Conservation (phyloP, 2,113 vertebrate genomes). For the Cephalopterus ornatus region DNA sequence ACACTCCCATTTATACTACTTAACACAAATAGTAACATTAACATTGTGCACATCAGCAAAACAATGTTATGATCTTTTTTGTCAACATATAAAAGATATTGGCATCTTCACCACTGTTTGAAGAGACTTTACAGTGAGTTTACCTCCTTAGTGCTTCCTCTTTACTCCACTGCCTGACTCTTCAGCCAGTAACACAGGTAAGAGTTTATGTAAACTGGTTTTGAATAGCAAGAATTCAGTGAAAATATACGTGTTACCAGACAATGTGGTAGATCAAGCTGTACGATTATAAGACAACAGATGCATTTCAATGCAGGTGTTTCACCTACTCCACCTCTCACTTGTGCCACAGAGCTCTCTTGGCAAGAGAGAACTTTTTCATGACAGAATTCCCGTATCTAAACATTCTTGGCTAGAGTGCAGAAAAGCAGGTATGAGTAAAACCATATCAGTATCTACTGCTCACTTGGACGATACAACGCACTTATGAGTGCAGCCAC, state of each 20-base stretch:
- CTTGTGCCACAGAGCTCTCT: neutral
- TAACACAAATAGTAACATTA: neutral
- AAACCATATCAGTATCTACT: neutral
- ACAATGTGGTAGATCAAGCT: neutral
- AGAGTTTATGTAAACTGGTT: neutral
- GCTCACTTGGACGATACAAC: accelerated
- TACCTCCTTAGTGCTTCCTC: neutral
- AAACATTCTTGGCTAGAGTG: neutral
- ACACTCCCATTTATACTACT: neutral
- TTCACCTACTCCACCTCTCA: neutral
- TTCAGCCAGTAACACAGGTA: neutral
- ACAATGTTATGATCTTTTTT: neutral
- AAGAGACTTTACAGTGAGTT: neutral
- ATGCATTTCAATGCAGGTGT: neutral
- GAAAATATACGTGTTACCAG: accelerated
- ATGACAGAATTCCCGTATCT: neutral
- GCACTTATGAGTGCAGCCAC: neutral
- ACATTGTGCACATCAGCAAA: neutral
- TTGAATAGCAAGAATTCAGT: neutral
- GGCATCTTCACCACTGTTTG: neutral
- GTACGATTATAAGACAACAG: accelerated
- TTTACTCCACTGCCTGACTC: neutral
- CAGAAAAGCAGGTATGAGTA: neutral
- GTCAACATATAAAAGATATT: neutral
- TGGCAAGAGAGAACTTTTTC: neutral